Evolutionary conservation across 2,797 vertebrate genomes (phyloP).

Genomic region (Ibycter americanus): DNA sequence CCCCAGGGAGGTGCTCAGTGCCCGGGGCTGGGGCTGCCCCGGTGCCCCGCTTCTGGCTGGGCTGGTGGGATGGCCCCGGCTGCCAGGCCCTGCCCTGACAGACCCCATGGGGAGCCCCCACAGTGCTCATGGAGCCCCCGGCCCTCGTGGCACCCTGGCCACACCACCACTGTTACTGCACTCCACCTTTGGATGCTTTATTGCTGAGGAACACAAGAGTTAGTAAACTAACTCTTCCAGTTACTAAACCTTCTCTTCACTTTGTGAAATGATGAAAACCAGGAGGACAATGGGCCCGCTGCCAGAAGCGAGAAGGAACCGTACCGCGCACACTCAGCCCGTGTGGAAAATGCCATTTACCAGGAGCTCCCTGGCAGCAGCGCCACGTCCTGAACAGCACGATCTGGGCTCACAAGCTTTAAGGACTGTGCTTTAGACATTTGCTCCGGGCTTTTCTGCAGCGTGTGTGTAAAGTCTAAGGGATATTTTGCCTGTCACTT

Average conservation of each 20-base stretch:
- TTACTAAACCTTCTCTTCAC: neutral
- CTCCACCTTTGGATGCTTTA: neutral
- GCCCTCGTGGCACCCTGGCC: neutral
- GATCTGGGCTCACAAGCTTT: neutral
- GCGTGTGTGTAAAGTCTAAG: neutral
- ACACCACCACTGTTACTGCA: neutral
- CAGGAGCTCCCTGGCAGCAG: neutral
- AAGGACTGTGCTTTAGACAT: neutral
- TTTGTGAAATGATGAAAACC: neutral
- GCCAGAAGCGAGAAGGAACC: neutral
- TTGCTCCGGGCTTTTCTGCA: neutral
- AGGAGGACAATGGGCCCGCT: neutral
- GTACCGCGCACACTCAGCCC: fast-evolving
- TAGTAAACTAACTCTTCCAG: neutral
- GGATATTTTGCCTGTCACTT: neutral
- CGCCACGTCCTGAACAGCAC: fast-evolving
- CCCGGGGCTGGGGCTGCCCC: neutral
- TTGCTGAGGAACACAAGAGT: neutral
- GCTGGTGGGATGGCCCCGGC: neutral
- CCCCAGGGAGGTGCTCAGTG: neutral
- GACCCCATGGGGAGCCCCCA: neutral
- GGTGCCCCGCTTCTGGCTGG: too few relatives aligned
- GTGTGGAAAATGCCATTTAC: fast-evolving
- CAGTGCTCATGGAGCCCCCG: too few relatives aligned
- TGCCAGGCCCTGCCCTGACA: neutral